These are phyloP conservation scores for Tonatia bakeri DNA, from an alignment of 2,113 vertebrate genomes.

Conservation along the genomic window DNA sequence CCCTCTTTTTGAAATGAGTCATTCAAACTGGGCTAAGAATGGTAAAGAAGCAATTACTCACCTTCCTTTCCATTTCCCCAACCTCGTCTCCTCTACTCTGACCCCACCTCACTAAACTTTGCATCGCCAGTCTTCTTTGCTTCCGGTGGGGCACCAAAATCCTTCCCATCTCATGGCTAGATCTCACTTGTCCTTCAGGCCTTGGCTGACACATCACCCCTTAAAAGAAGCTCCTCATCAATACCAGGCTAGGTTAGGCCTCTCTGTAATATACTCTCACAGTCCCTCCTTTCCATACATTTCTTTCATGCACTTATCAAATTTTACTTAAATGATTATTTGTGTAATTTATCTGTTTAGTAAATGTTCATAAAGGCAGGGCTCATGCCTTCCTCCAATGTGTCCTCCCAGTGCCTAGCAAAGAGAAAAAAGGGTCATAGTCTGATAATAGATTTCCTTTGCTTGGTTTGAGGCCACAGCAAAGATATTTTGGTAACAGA, in stretches of 20 bases:
- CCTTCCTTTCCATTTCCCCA: neutral
- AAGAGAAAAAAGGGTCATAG: neutral
- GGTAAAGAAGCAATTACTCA: neutral
- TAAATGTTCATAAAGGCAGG: neutral
- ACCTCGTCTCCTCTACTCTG: neutral
- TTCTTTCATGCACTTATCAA: neutral
- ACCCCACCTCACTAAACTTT: neutral
- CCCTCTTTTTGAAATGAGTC: neutral
- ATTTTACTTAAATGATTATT: conserved; percentile 38
- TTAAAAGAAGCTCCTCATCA: neutral
- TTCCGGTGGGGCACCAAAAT: neutral
- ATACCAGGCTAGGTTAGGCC: neutral
- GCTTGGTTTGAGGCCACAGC: neutral
- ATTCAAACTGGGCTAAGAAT: neutral
- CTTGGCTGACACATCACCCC: neutral
- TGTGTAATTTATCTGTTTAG: conserved; percentile 16
- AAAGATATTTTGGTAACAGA: conserved; percentile 14
- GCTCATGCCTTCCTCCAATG: neutral
- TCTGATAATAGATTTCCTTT: neutral
- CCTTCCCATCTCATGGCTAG: neutral
- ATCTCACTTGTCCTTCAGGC: neutral
- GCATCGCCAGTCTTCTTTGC: neutral
- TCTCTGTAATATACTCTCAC: neutral
- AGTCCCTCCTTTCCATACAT: neutral
- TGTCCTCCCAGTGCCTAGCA: neutral